phyloP scores from a whole-genome alignment of 1,140 invertebrate genomes.

The Drosophila obscura region DNA sequence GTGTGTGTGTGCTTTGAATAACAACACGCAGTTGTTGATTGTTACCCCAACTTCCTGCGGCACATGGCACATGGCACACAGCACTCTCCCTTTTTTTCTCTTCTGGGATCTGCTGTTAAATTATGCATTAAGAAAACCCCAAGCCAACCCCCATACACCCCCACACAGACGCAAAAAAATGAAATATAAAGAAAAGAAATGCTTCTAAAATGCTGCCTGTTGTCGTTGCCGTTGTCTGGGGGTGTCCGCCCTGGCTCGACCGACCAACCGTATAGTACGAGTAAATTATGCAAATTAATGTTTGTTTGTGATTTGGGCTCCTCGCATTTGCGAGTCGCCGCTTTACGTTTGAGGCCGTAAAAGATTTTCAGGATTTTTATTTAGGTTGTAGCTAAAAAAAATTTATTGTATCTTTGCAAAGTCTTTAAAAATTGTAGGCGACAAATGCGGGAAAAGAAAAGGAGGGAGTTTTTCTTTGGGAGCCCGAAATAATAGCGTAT shows the following conservation, averaged over 20 bases:
- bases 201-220: slow-evolving; percentile 57
- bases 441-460: no score
- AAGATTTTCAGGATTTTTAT: slow-evolving; percentile 30
- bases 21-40: slow-evolving; percentile 80
- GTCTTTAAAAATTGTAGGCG: no score
- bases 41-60: slow-evolving; percentile 73
- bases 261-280: slow-evolving; percentile 35
- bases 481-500: no score
- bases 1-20: slow-evolving; percentile 69
- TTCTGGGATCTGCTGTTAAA: slow-evolving; percentile 67
- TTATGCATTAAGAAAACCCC: slow-evolving; percentile 75
- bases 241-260: slow-evolving; percentile 35
- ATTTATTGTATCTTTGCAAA: slow-evolving; percentile 2
- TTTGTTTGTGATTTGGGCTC: slow-evolving; percentile 68
- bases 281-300: slow-evolving; percentile 80
- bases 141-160: slow-evolving; percentile 24
- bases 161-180: slow-evolving; percentile 48
- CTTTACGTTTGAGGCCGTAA: slow-evolving; percentile 9
- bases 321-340: slow-evolving; percentile 7
- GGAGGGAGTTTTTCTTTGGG: no score
- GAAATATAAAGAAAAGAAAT: slow-evolving; percentile 25
- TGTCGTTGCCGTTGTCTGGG: slow-evolving; percentile 38
- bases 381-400: neutral
- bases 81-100: slow-evolving; percentile 5
- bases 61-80: neutral